Evolutionary conservation across 2,888 invertebrate genomes (phyloP).

Genomic region (Mechanitis mazaeus): DNA sequence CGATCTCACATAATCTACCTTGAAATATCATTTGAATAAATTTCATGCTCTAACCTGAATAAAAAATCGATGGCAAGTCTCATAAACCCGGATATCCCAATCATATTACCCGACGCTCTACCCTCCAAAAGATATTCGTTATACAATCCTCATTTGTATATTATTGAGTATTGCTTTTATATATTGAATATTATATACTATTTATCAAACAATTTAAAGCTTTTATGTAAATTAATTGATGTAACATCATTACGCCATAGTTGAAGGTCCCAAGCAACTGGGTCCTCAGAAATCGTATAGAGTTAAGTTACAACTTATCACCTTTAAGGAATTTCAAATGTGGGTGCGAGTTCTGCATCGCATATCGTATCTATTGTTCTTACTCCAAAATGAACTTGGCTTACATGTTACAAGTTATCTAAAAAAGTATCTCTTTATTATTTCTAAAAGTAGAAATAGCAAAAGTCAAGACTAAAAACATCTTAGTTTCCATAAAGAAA

Average conservation of each 20-base stretch:
- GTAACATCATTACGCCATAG: too few species aligned
- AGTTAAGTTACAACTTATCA: constrained; percentile 21
- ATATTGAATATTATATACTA: too few species aligned
- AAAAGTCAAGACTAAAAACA: too few species aligned
- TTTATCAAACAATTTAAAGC: too few species aligned
- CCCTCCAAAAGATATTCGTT: constrained; percentile 22
- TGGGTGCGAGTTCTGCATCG: constrained; percentile 30
- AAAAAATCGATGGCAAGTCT: constrained; percentile 40
- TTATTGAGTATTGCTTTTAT: background rate
- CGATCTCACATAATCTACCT: constrained; percentile 47
- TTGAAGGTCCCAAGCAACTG: background rate
- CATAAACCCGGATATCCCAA: constrained; percentile 35
- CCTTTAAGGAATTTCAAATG: constrained; percentile 25
- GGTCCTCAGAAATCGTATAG: constrained; percentile 2
- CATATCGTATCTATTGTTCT: constrained; percentile 39
- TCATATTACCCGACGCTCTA: constrained; percentile 26
- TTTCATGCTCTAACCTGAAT: constrained; percentile 41
- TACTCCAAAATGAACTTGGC: constrained; percentile 28
- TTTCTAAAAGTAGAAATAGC: too few species aligned
- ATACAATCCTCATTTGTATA: constrained; percentile 1
- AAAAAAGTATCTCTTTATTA: too few species aligned
- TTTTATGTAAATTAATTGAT: too few species aligned
- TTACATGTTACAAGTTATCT: background rate
- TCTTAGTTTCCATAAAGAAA: too few species aligned
- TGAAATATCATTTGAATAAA: constrained; percentile 55